phyloP scores from a whole-genome alignment of 2,113 vertebrate species.

The Monopterus albus region DNA sequence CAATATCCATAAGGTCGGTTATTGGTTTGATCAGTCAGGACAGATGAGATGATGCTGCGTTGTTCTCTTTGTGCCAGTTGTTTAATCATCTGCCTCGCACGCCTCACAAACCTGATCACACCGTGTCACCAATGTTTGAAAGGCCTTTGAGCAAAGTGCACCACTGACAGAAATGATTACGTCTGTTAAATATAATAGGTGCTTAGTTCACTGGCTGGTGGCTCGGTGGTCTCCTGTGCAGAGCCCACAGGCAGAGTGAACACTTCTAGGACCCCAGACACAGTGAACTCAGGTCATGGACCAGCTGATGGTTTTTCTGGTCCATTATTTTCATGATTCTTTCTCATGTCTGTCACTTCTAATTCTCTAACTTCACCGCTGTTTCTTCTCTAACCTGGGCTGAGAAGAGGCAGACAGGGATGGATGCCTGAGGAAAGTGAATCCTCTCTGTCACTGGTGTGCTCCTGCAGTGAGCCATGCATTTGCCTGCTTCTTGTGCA shows the following conservation, averaged over 20 bases:
- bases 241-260: conserved; percentile 12
- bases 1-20: conserved; percentile 31
- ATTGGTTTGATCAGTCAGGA: conserved; percentile 37
- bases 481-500: too few species aligned
- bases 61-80: conserved; percentile 30
- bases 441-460: conserved; percentile 42
- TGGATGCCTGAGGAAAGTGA: conserved; percentile 69
- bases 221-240: too few species aligned
- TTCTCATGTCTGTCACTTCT: background rate
- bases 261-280: background rate
- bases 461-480: conserved; percentile 24
- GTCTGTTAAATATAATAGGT: background rate
- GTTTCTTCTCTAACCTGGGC: conserved; percentile 56
- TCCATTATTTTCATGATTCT: background rate
- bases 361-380: background rate
- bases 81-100: conserved; percentile 45
- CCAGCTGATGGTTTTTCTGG: conserved; percentile 2
- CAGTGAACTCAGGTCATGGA: conserved; percentile 15
- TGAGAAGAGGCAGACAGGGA: conserved; percentile 44
- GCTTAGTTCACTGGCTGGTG: background rate
- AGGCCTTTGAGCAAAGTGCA: background rate
- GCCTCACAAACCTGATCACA: too few species aligned
- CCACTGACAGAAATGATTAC: background rate
- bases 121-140: too few species aligned
- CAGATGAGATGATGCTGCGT: conserved; percentile 18